Evolutionary conservation across 2,888 invertebrate genomes (phyloP).

Genomic region (Hecatera dysodea): DNA sequence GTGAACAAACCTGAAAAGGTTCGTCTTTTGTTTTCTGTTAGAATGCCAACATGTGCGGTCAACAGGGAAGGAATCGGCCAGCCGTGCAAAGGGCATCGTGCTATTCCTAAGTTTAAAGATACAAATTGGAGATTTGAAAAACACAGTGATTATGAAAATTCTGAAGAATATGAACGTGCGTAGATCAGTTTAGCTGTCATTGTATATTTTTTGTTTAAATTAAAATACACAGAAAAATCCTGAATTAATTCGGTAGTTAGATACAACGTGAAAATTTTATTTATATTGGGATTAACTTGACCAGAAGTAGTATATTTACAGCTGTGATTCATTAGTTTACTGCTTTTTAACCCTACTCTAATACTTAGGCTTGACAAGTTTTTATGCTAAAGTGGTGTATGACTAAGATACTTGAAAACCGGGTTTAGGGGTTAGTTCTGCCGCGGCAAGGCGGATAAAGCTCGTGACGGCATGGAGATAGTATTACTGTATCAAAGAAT

Average conservation of each 20-base stretch:
- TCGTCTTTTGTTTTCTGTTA: conserved; percentile 84
- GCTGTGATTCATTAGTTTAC: neutral
- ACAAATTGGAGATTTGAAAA: neutral
- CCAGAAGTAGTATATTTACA: neutral
- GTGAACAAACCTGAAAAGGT: conserved; percentile 85
- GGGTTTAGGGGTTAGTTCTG: neutral
- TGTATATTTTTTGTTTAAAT: neutral
- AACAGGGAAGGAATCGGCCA: conserved; percentile 71
- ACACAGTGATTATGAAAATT: neutral
- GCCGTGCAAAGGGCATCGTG: conserved; percentile 59
- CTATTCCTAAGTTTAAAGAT: conserved; percentile 33
- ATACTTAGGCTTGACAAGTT: neutral
- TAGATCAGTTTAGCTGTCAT: neutral
- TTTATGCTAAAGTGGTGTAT: neutral
- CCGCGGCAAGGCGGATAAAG: neutral
- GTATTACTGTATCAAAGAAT: too few species aligned
- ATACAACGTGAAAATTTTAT: neutral
- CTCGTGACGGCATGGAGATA: too few species aligned
- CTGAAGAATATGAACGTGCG: neutral
- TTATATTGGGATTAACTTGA: neutral
- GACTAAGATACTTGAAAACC: neutral
- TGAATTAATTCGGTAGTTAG: neutral
- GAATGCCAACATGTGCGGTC: conserved; percentile 78
- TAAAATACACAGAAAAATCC: neutral
- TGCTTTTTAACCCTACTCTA: too few species aligned